Percentiles rank a stretch among this genome's conserved stretches.
Conservation (phyloP, 1,140 invertebrate genomes). For the Chrysomallon squamiferum region DNA sequence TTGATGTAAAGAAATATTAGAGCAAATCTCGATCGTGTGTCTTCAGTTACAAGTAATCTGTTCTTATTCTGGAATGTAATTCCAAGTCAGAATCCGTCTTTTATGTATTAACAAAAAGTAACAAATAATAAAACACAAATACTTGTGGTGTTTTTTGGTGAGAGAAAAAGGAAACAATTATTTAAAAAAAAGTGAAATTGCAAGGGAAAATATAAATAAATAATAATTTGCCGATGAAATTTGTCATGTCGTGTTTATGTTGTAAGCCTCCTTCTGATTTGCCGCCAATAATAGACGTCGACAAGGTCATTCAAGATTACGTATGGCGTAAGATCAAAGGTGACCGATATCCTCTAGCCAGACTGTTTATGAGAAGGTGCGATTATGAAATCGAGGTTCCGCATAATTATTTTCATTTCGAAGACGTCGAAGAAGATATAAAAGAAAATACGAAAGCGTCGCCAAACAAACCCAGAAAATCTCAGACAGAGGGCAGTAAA, state of each 20-base stretch:
- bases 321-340: slow-evolving; percentile 16
- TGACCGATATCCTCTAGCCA: not conserved
- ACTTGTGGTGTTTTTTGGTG: too few species aligned
- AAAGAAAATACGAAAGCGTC: not conserved
- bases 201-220: too few species aligned
- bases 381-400: slow-evolving; percentile 27
- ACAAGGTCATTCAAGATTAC: slow-evolving; percentile 20
- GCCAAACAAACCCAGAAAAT: not conserved
- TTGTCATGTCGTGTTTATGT: not conserved
- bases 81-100: too few species aligned
- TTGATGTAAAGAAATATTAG: too few species aligned
- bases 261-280: not conserved
- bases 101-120: too few species aligned
- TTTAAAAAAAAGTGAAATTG: too few species aligned
- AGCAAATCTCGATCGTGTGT: too few species aligned
- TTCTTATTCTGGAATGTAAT: too few species aligned
- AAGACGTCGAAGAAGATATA: slow-evolving; percentile 9
- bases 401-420: slow-evolving; percentile 31
- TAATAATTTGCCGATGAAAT: not conserved
- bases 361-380: slow-evolving; percentile 14
- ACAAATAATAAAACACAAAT: too few species aligned
- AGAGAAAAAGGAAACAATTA: too few species aligned
- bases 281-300: slow-evolving; percentile 23
- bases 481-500: not conserved
- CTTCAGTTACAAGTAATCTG: too few species aligned